Base-by-base conservation (phyloP, 2,888 invertebrate species). In the Drosophila paramelanica region DNA sequence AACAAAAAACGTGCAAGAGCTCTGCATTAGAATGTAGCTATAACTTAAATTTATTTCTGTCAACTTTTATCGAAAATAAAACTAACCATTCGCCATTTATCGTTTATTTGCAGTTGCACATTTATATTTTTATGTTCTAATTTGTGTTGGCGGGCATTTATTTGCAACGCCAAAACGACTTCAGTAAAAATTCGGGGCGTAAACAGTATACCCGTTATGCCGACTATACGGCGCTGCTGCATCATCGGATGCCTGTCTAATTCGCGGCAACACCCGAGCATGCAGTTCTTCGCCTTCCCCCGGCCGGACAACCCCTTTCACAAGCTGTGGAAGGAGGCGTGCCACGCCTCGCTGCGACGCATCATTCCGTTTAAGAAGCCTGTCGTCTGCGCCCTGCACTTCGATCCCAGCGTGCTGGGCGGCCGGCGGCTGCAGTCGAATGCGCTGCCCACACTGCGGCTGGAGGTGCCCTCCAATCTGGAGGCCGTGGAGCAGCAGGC, bases 241-340 rank as follows among this genome's bases (percentile, higher is more conserved):
- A 91, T 91, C 72, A 88, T 90, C 49, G 91, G 92, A 41, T 91
- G 91, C 64, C 73, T 89, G 55, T 91, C 91, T 23, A 91, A 92
- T 31, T 91, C 91, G 8, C 73, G 91, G 3, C 91, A 90, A 67
- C 83, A 90, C 59, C 91, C 90, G 55, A 89, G 88, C 61, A 81
- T 91, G 77, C 92, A 91, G 67, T 91, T 91, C 77, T 91, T 91
- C 41, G 91, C 91, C 33, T 91, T 91, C 58, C 91, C 91, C 3
- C 74, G 87, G 0, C 92, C 91, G 3, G 91, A 90, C 46, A 91
- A 91, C 45, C 85, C 89, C 0, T 90, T 90, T 42, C 91, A 90
- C 53, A 89, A 90, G 60, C 69, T 91, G 23, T 91, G 91, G 91
- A 90, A 91, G 64, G 90, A 92, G 45, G 92, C 92, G 1, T 91